Evolutionary conservation across 2,888 invertebrate species (phyloP).

Genomic region (Drosophila glabriapex): DNA sequence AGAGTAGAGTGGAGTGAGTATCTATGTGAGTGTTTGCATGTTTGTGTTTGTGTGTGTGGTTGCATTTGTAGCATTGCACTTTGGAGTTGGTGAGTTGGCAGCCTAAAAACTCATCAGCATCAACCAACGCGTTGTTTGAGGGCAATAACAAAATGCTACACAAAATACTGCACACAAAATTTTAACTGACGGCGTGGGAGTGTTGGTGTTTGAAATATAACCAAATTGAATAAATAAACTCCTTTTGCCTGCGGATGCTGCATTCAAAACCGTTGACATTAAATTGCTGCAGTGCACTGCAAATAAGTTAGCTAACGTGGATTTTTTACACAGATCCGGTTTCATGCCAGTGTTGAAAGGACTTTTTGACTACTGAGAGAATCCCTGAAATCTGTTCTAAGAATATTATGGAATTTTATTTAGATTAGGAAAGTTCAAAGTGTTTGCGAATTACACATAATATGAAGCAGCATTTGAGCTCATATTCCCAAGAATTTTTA

Average conservation of each 20-base stretch:
- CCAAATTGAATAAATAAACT: slow-evolving; percentile 53
- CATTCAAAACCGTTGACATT: slow-evolving; percentile 55
- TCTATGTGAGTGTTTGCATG: slow-evolving; percentile 9
- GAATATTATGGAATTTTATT: neutral
- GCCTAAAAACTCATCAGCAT: slow-evolving; percentile 42
- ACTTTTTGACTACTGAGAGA: neutral
- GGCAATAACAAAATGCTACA: slow-evolving; percentile 54
- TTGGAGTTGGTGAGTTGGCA: slow-evolving; percentile 23
- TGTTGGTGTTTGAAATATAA: slow-evolving; percentile 18
- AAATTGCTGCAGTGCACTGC: slow-evolving; percentile 48
- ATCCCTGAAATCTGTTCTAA: neutral
- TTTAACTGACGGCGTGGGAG: neutral
- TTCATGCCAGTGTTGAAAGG: neutral
- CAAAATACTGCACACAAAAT: slow-evolving; percentile 18
- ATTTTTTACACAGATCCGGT: slow-evolving; percentile 3
- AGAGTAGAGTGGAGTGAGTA: slow-evolving; percentile 11
- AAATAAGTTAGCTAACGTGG: slow-evolving; percentile 44
- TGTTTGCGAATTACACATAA: neutral
- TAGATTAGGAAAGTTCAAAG: neutral
- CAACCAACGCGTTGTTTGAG: slow-evolving; percentile 34
- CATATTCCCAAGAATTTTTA: neutral
- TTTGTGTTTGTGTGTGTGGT: slow-evolving; percentile 26
- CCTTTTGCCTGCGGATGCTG: slow-evolving; percentile 46
- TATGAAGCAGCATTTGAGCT: neutral
- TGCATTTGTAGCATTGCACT: slow-evolving; percentile 32